These are phyloP conservation scores for Eueides isabella DNA, from an alignment of 1,140 invertebrate species.

Conservation along the genomic window DNA sequence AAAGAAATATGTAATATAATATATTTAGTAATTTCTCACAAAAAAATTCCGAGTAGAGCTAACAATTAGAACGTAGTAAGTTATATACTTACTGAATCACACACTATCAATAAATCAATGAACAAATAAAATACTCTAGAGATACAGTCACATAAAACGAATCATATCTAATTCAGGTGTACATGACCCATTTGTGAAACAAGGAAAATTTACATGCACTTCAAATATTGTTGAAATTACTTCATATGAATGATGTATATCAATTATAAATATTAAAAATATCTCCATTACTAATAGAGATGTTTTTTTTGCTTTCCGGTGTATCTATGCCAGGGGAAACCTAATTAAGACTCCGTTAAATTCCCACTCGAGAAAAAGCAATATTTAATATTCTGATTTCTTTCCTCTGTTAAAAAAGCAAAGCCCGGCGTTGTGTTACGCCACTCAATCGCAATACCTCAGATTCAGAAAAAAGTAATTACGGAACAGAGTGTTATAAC, in stretches of 20 bases:
- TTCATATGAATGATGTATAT: neutral
- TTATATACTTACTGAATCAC: conserved; percentile 2
- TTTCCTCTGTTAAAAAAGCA: too few species aligned
- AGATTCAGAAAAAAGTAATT: too few species aligned
- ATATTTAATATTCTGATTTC: too few species aligned
- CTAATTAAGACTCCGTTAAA: too few species aligned
- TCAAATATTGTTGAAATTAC: neutral
- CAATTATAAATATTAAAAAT: neutral
- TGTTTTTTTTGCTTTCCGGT: too few species aligned
- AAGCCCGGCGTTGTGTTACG: too few species aligned
- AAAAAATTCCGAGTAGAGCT: neutral
- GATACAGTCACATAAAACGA: neutral
- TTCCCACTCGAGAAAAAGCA: too few species aligned
- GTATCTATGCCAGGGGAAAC: too few species aligned
- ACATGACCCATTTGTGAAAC: neutral
- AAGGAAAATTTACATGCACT: neutral
- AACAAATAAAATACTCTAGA: neutral
- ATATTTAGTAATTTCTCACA: neutral
- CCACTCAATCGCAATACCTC: too few species aligned
- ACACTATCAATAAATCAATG: neutral
- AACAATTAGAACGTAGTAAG: neutral
- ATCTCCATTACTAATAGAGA: too few species aligned
- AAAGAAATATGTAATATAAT: too few species aligned
- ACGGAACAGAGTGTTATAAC: too few species aligned
- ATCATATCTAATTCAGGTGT: neutral